Evolutionary conservation across 2,113 vertebrate genomes (phyloP), one percentile per base, ranked within the genome.

Genomic region (Notarius quadriscutis): DNA sequence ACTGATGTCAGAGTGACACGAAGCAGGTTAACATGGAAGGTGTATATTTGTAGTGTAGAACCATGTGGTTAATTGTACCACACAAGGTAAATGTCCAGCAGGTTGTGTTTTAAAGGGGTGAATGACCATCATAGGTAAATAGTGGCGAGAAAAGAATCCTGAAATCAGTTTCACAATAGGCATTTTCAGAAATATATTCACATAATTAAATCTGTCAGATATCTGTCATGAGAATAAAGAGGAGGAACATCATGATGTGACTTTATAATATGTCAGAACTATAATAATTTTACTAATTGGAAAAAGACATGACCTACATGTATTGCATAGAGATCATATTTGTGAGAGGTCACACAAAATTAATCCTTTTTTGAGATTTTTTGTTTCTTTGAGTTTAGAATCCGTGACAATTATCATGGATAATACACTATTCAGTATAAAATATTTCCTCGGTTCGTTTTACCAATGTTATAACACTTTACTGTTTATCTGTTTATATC

Each of bases 91-190:
- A 20, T 84, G 88, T 88, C 86, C 90, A 50, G 79, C 84, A 84
- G 88, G 88, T 90, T 89, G 86, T 85, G 63, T 83, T 85, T 84
- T 27, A 85, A 22, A 18, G 41, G 17, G 88, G 88, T 90, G 88
- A 87, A 90, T 84, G 84, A 87, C 88, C 86, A 72, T 63, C 22
- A 1, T 72, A 79, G 51, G 86, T 81, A 88, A 90, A 90, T 63
- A 90, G 22, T 72, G 83, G 20, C 6, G 57, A 79, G 84, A 55
- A 55, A 69, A 75, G 20, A 7, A 48, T 60, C 58, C 60, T 51
- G 15, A 74, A 75, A 84, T 67, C 81, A 41, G 41, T 72, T 74
- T 18, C 7, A 50, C 30, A 82, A 81, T 11, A 48, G 1, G 27
- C 17, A 11, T 30, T 50, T 41, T 30, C n/a, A 69, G 48, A 4